Conservation (phyloP, 2,797 vertebrate species). For the Notamacropus eugenii region DNA sequence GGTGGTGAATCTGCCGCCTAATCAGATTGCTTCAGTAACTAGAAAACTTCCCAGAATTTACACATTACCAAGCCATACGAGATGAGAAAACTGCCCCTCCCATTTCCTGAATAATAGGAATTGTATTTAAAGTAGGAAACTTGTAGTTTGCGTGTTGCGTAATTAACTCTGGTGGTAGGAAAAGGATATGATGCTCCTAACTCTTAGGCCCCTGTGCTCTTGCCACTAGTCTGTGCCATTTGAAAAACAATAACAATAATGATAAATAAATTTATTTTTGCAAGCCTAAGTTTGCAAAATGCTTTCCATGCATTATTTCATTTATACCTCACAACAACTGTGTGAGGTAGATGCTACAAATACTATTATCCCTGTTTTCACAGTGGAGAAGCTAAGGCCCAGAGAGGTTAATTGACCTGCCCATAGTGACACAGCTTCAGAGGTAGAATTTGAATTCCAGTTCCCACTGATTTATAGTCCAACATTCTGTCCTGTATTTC, state of each 20-base stretch:
- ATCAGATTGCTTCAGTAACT: neutral
- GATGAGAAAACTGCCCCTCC: neutral
- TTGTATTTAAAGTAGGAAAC: neutral
- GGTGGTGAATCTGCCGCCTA: neutral
- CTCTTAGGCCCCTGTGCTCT: neutral
- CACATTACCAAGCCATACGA: neutral
- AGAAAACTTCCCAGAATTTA: neutral
- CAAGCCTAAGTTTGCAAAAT: neutral
- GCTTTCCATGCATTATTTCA: neutral
- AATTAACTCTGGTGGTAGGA: neutral
- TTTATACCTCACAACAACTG: neutral
- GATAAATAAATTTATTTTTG: neutral
- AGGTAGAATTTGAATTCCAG: neutral
- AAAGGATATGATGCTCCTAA: neutral
- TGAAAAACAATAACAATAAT: neutral
- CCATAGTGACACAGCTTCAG: neutral
- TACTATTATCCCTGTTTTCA: neutral
- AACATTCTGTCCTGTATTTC: neutral
- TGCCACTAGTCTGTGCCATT: neutral
- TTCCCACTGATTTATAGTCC: neutral
- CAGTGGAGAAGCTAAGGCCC: neutral
- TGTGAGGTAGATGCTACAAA: neutral
- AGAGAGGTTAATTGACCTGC: neutral
- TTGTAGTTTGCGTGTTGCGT: neutral
- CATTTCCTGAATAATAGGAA: neutral